These are phyloP conservation scores for Chionomys nivalis DNA, from an alignment of 2,113 vertebrate species.

Conservation along the genomic window DNA sequence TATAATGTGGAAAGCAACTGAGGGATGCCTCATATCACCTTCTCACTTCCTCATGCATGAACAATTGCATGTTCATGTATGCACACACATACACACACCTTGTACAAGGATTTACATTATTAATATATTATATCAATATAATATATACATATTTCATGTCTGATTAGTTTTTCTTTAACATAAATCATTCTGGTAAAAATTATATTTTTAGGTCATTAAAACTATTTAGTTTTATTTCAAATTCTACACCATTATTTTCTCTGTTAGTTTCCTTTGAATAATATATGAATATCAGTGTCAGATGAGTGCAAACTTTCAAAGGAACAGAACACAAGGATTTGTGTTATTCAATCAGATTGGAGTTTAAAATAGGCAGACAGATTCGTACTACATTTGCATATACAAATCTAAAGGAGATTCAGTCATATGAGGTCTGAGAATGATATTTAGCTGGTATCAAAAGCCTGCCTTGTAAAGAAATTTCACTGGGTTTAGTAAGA, in stretches of 20 bases:
- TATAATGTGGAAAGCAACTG: background rate
- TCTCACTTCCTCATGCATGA: background rate
- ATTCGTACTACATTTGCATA: background rate
- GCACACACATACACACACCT: background rate
- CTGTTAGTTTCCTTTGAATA: background rate
- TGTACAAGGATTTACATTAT: background rate
- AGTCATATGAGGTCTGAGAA: background rate
- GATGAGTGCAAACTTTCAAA: background rate
- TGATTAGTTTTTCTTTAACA: background rate
- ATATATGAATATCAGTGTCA: background rate
- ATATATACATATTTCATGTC: background rate
- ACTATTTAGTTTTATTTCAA: background rate
- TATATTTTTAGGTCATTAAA: background rate
- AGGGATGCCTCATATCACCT: background rate
- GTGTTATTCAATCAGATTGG: background rate
- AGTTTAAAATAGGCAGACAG: background rate
- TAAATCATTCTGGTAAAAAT: background rate
- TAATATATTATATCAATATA: background rate
- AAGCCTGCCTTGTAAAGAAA: background rate
- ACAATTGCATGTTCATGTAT: background rate
- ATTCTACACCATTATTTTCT: background rate
- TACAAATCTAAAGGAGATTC: background rate
- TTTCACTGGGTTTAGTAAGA: background rate
- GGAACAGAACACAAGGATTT: background rate
- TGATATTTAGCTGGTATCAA: background rate